phyloP scores from a whole-genome alignment of 2,113 vertebrate genomes.

The Stegastes partitus region DNA sequence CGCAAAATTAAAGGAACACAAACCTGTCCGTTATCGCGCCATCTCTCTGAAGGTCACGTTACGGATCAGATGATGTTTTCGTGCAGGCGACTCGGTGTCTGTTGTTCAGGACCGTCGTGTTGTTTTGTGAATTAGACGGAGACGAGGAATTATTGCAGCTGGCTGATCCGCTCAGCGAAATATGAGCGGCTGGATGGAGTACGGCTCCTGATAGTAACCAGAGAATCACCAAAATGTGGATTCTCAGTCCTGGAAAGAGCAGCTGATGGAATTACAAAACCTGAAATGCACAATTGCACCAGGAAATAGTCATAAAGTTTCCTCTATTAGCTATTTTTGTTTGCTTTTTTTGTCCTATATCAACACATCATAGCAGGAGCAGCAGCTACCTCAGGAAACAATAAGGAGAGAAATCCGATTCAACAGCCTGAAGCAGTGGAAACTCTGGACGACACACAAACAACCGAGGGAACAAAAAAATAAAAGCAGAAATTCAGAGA shows the following conservation, averaged over 20 bases:
- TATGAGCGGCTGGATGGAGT: not conserved
- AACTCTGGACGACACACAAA: conserved; percentile 12
- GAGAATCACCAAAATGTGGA: not conserved
- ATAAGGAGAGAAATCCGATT: not conserved
- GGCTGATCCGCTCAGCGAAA: not conserved
- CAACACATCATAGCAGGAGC: not conserved
- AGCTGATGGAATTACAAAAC: too few relatives aligned
- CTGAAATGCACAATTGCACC: too few relatives aligned
- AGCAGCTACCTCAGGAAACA: not conserved
- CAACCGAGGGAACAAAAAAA: not conserved
- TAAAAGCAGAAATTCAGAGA: conserved; percentile 6
- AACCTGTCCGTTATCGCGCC: conserved; percentile 49
- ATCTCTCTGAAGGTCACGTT: conserved; percentile 41
- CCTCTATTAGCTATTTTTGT: too few relatives aligned
- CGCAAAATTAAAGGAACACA: conserved; percentile 75
- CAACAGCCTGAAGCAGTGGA: conserved; percentile 10
- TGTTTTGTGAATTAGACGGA: conserved; percentile 11
- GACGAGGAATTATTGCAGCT: not conserved
- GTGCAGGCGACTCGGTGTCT: conserved; percentile 8
- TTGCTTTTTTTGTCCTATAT: not conserved
- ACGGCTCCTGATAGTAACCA: not conserved
- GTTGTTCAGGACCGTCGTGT: not conserved
- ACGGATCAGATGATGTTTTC: conserved; percentile 48
- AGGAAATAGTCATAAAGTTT: too few relatives aligned
- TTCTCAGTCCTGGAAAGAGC: too few relatives aligned